Evolutionary conservation across 1,140 invertebrate genomes (phyloP), one percentile per base, ranked within the genome.

Genomic region (Apis cerana): DNA sequence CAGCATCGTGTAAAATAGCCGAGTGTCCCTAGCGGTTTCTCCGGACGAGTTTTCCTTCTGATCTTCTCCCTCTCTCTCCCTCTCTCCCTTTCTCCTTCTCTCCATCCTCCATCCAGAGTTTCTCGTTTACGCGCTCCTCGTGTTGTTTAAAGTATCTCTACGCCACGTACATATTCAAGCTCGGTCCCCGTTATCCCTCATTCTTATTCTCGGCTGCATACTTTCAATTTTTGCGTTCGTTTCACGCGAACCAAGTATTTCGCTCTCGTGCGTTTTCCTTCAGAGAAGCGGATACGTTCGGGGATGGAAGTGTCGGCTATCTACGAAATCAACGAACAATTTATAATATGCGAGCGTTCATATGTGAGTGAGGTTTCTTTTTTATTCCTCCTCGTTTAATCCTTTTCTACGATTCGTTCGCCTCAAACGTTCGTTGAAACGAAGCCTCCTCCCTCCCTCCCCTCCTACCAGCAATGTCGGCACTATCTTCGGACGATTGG

Each of bases 1-100:
- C 82, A 75, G 62, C 71, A 64, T 82, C 82, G 70, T 67, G 77
- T 87, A 85, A 82, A 88, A 71, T 71, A 85, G 61, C 65, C 50
- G 64, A 43, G 56, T 59, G 80, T 88, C 87, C 86, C 82, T 78
- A 33, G 85, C 50, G 85, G 75, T 77, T 86, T 86, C 75, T 68
- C 59, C 61, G 65, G 61, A 23, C 80, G 81, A 75, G 61, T 50
- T 71, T 48, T 79, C 76, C 72, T 76, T 67, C 72, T 54, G 27
- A 69, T 59, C 65, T 77, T 68, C 68, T n/a, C 17, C 33, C 54
- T 59, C n/a, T 68, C 68, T n/a, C 17, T 56, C 48, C 56, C n/a
- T 23, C 15, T 23, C 52, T 33, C 33, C 2, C 33, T 43, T 4
- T 21, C 33, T 33, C 21, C 3, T 9, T 5, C 5, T 17, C 50